phyloP scores from a whole-genome alignment of 2,113 vertebrate genomes.

The Strix aluco region DNA sequence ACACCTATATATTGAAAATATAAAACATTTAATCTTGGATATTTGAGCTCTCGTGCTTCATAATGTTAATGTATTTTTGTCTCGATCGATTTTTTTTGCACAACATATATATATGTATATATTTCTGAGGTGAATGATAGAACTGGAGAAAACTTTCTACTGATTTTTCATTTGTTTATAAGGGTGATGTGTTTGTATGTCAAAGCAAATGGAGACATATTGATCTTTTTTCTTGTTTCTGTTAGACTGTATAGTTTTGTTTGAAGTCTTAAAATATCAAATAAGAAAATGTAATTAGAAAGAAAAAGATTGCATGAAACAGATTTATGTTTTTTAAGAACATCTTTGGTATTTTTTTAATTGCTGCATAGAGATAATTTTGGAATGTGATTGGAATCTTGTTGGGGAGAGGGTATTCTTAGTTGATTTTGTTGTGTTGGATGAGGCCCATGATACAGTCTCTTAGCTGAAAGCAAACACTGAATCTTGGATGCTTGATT shows the following conservation, averaged over 20 bases:
- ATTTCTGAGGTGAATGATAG: not conserved
- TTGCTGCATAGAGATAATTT: not conserved
- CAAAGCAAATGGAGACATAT: not conserved
- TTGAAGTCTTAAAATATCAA: not conserved
- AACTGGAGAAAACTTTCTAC: not conserved
- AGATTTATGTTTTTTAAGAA: not conserved
- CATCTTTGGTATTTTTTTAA: not conserved
- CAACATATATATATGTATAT: not conserved
- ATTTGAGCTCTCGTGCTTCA: not conserved
- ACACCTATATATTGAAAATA: not conserved
- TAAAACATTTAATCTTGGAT: not conserved
- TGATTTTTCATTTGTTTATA: not conserved
- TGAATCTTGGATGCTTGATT: not conserved
- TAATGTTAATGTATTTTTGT: not conserved
- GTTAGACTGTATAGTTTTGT: not conserved
- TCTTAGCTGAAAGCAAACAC: not conserved
- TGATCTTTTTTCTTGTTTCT: not conserved
- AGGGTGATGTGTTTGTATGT: not conserved
- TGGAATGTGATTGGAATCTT: not conserved
- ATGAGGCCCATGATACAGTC: not conserved
- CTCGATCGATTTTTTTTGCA: not conserved
- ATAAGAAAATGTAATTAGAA: not conserved
- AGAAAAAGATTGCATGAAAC: not conserved
- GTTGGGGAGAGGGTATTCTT: not conserved
- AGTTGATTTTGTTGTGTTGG: not conserved